Evolutionary conservation across 35 echinoderm and acorn worm genomes (phyloP).

Genomic region (Hemicentrotus pulcherrimus): DNA sequence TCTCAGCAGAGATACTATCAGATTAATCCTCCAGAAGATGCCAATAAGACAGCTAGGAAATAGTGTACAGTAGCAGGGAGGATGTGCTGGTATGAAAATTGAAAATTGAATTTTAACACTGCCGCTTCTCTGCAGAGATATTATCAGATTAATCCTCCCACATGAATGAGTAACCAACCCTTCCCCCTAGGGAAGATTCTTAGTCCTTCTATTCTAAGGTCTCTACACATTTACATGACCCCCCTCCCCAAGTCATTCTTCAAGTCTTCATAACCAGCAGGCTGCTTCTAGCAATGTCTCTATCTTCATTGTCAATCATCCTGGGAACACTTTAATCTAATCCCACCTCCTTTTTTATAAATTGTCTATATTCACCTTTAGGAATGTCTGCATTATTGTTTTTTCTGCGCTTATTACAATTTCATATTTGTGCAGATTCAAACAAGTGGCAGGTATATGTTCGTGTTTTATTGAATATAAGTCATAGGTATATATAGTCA

Average conservation of each 20-base stretch:
- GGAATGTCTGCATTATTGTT: background rate
- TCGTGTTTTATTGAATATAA: background rate
- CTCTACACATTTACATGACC: background rate
- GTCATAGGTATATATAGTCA: background rate
- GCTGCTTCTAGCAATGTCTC: background rate
- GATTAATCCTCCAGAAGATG: too few species aligned
- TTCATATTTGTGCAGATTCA: conserved; percentile 13
- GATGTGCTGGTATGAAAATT: conserved; percentile 42
- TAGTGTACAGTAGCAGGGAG: background rate
- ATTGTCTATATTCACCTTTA: background rate
- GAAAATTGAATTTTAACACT: conserved; percentile 24
- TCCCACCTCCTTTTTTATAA: background rate
- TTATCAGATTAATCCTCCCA: conserved; percentile 44
- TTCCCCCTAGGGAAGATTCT: background rate
- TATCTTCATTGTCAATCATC: conserved; percentile 32
- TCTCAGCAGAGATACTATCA: conserved; percentile 23
- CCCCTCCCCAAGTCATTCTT: background rate
- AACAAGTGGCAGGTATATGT: background rate
- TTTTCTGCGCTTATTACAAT: background rate
- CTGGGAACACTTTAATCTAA: background rate
- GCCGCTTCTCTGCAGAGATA: background rate
- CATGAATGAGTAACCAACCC: conserved; percentile 23
- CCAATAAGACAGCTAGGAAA: background rate
- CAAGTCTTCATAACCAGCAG: background rate
- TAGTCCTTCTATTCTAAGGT: background rate